These are phyloP conservation scores for Larimichthys polyactis DNA, from an alignment of 2,113 vertebrate species.

Conservation along the genomic window DNA sequence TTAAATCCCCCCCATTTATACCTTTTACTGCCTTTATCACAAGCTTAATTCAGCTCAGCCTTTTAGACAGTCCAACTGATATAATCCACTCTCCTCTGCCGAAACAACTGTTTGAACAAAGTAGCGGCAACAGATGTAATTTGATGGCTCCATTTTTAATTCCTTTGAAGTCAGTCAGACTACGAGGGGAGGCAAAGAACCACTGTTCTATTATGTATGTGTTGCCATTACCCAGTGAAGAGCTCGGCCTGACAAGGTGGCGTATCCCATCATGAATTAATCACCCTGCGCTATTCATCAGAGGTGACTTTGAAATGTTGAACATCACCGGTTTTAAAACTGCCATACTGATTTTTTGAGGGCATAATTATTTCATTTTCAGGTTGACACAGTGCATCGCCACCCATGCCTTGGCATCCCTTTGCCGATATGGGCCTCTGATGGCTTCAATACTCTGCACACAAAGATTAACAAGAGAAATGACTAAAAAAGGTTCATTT, in stretches of 20 bases:
- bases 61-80: neutral
- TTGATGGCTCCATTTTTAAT: constrained; percentile 66
- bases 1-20: neutral
- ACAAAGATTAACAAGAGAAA: constrained; percentile 27
- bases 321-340: constrained; percentile 57
- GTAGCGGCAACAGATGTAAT: constrained; percentile 54
- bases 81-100: neutral
- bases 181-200: constrained; percentile 31
- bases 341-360: constrained; percentile 33
- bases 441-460: constrained; percentile 35
- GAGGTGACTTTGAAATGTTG: constrained; percentile 76
- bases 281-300: constrained; percentile 67
- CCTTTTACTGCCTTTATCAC: neutral
- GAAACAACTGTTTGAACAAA: neutral
- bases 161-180: constrained; percentile 56
- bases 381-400: constrained; percentile 28
- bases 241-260: constrained; percentile 67
- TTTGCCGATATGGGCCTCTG: constrained; percentile 36
- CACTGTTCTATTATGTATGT: constrained; percentile 74
- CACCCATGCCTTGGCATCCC: neutral
- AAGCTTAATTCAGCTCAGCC: neutral
- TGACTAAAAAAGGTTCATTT: constrained; percentile 10
- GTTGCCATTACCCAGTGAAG: constrained; percentile 64
- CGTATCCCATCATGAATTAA: constrained; percentile 71
- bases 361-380: constrained; percentile 55